Conservation (phyloP, 2,888 invertebrate species). For the Hyposoter didymator region DNA sequence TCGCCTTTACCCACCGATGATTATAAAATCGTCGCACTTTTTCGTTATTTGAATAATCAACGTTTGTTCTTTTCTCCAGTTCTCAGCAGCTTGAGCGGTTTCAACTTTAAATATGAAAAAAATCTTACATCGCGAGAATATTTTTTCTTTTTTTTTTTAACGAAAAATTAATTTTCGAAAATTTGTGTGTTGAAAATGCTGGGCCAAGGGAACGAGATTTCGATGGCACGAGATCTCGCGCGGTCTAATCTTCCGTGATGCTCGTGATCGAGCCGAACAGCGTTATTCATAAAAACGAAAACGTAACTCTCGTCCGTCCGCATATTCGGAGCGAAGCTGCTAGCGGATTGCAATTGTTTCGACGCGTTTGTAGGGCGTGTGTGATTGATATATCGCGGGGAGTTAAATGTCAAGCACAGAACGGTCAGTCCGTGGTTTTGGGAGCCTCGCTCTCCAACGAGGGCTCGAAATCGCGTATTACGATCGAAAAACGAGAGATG, state of each 20-base stretch:
- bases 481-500: conserved; percentile 28
- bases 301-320: conserved; percentile 62
- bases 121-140: too few relatives aligned
- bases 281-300: conserved; percentile 72
- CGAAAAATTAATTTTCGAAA: not conserved
- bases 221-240: not conserved
- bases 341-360: conserved; percentile 10
- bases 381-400: conserved; percentile 75
- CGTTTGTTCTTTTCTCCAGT: not conserved
- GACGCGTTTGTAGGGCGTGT: conserved; percentile 63
- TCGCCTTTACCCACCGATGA: not conserved
- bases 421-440: conserved; percentile 24
- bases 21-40: not conserved
- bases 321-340: not conserved
- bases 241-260: conserved; percentile 3
- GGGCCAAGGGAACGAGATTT: not conserved
- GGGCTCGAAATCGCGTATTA: conserved; percentile 47
- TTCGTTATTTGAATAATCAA: not conserved
- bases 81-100: too few relatives aligned
- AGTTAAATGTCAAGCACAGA: conserved; percentile 66
- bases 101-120: too few relatives aligned
- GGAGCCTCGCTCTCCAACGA: conserved; percentile 42
- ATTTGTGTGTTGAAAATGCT: not conserved
- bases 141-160: too few relatives aligned
- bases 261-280: conserved; percentile 30